Evolutionary conservation across 2,797 vertebrate genomes (phyloP).

Genomic region (Echeneis naucrates): DNA sequence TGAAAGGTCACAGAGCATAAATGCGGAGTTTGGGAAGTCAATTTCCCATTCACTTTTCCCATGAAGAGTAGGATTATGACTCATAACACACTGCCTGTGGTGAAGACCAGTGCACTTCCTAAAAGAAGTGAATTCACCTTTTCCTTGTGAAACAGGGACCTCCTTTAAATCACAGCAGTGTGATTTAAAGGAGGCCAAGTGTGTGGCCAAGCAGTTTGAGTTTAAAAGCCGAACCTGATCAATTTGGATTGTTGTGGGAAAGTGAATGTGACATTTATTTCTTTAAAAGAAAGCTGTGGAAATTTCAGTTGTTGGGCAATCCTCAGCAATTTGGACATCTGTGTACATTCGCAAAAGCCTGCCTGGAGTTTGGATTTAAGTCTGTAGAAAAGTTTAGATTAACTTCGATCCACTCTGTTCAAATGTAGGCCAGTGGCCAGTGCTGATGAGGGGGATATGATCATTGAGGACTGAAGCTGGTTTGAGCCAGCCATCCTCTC

Average conservation of each 20-base stretch:
- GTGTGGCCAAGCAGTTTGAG: background rate
- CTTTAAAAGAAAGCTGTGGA: slow-evolving; percentile 8
- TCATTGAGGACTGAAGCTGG: slow-evolving; percentile 16
- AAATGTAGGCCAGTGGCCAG: slow-evolving; percentile 30
- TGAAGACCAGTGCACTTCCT: slow-evolving; percentile 5
- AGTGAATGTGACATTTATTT: slow-evolving; percentile 44
- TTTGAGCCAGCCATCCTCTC: slow-evolving; percentile 4
- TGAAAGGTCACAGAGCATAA: slow-evolving; percentile 54
- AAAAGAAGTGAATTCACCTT: background rate
- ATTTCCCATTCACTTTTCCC: slow-evolving; percentile 31
- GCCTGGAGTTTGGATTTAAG: slow-evolving; percentile 16
- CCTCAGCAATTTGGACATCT: slow-evolving; percentile 26
- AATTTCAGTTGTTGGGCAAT: slow-evolving; percentile 13
- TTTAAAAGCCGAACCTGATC: background rate
- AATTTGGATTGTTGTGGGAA: background rate
- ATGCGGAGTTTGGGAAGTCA: slow-evolving; percentile 38
- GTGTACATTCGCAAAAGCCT: slow-evolving; percentile 13
- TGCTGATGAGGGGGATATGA: background rate
- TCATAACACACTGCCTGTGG: slow-evolving; percentile 3
- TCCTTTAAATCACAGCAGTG: background rate
- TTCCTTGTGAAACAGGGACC: background rate
- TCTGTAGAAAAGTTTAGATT: background rate
- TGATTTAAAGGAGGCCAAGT: too few species aligned
- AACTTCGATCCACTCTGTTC: slow-evolving; percentile 20
- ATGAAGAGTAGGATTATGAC: slow-evolving; percentile 17